A percentile compares a stretch with the other conserved stretches of the same genome.
Conservation (phyloP, 2,888 invertebrate species). For the Mayetiola destructor region DNA sequence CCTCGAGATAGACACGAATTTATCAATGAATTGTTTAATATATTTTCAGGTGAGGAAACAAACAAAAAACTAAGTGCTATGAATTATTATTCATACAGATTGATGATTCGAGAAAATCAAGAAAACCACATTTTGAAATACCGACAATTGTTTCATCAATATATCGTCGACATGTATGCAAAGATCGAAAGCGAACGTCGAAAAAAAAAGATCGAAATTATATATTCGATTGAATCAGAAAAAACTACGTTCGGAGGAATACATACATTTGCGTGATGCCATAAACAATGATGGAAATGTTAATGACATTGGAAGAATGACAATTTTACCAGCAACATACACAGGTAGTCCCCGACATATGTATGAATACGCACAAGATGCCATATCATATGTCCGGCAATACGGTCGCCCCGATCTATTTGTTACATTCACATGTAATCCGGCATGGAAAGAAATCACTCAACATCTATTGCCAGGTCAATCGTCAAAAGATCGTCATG, state of each 20-base stretch:
- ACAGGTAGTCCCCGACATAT: slow-evolving; percentile 20
- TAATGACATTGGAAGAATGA: slow-evolving; percentile 18
- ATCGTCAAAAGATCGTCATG: slow-evolving; percentile 14
- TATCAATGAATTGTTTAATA: slow-evolving; percentile 15
- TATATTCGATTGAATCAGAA: slow-evolving; percentile 26
- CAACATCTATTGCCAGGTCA: slow-evolving; percentile 6
- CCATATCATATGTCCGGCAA: slow-evolving; percentile 17
- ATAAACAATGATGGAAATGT: slow-evolving; percentile 23
- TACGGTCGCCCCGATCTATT: slow-evolving; percentile 19
- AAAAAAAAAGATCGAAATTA: no score
- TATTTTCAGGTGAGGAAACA: slow-evolving; percentile 16
- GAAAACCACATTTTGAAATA: slow-evolving; percentile 22
- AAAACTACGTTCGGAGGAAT: slow-evolving; percentile 23
- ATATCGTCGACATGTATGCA: slow-evolving; percentile 27
- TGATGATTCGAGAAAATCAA: slow-evolving; percentile 14
- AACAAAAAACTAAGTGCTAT: slow-evolving; percentile 15
- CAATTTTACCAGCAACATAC: slow-evolving; percentile 19
- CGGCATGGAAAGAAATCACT: slow-evolving; percentile 15
- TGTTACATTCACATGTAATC: slow-evolving; percentile 17
- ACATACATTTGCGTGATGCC: slow-evolving; percentile 28
- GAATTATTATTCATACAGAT: not conserved
- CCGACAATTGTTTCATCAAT: slow-evolving; percentile 26
- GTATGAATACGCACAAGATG: slow-evolving; percentile 20
- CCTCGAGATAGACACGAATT: no score
- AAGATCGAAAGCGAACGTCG: slow-evolving; percentile 25